Base-by-base conservation (phyloP, 2,888 invertebrate species). In the Epistrophe eligans region DNA sequence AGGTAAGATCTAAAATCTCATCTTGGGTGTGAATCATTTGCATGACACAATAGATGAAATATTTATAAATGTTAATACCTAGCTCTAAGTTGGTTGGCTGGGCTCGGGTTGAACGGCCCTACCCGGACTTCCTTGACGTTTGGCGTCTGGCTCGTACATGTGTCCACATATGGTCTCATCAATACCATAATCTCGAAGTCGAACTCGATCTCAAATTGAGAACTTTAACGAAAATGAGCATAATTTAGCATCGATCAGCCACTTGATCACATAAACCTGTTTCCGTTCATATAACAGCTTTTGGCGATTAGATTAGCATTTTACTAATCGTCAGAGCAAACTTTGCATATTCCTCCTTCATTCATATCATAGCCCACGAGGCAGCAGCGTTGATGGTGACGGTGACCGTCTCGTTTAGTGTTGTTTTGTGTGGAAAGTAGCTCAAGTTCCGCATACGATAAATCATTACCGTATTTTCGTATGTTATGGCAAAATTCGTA, bases 1-100 rank as follows among this genome's bases (percentile, higher is more conserved):
- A 87, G 87, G 87, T 87, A 87, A 87, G 83, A 83, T 72, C 70
- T 83, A 52, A 71, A 79, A 64, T 70, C 67, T 74, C 66, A 50
- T 74, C 82, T 87, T 79, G 57, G 57, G 77, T 77, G 77, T 87
- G 82, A 87, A 67, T 87, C 87, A 87, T 58, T 76, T 66, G 83
- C 79, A 83, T 87, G 87, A 87, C 87, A 87, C 87, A 82, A 87
- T 87, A 79, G 87, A 83, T 79, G 74, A 87, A 83, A 83, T 83
- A 87, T 87, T 87, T 76, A 83, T 83, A 79, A 83, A 76, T 81
- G 70, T 67, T 77, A 45, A 70, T 77, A 57, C 77, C 66, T 45
- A 57, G 81, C 66, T 45, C 24, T 50, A 50, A 77, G n/a, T 57
- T 38, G 52, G 19, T 24, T 77, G 13, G 48, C 40, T 73, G 11